phyloP scores from a whole-genome alignment of 30 jellyfish, hydroid and myxozoan species.

The Aurelia aurita region DNA sequence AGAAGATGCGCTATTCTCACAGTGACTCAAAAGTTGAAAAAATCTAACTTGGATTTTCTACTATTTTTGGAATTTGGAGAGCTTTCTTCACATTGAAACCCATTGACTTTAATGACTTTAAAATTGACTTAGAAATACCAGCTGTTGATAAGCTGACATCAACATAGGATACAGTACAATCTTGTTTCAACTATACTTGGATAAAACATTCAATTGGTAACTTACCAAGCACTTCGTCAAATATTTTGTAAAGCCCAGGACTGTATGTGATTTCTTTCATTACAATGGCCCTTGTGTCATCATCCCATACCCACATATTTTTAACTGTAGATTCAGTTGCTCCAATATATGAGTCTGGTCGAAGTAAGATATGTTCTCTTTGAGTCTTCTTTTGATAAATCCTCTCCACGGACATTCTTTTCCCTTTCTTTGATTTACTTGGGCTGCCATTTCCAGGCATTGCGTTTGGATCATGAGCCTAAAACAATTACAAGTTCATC shows the following conservation, averaged over 20 bases:
- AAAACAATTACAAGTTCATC: neutral
- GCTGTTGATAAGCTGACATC: too few species aligned
- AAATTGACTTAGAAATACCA: too few species aligned
- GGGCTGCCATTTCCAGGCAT: constrained; percentile 72
- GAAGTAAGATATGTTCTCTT: constrained; percentile 93
- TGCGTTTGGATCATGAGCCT: constrained; percentile 53
- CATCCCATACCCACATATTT: constrained; percentile 99
- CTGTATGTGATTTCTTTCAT: constrained; percentile 83
- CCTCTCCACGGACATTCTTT: constrained; percentile 96
- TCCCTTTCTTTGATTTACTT: constrained; percentile 68
- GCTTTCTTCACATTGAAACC: too few species aligned
- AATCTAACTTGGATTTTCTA: too few species aligned
- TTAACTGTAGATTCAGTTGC: constrained; percentile 89
- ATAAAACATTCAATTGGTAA: too few species aligned
- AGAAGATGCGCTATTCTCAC: too few species aligned
- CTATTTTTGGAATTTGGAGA: too few species aligned
- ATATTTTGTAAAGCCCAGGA: constrained; percentile 98
- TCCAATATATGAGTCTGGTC: constrained; percentile 99
- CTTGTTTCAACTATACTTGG: too few species aligned
- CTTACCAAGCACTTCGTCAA: constrained; percentile 98
- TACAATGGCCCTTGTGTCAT: constrained; percentile 66
- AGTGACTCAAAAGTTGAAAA: too few species aligned
- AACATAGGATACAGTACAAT: too few species aligned
- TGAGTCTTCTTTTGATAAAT: constrained; percentile 98
- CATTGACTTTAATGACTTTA: too few species aligned